These are phyloP conservation scores for Vidua macroura DNA, from an alignment of 2,113 vertebrate genomes.

Conservation along the genomic window DNA sequence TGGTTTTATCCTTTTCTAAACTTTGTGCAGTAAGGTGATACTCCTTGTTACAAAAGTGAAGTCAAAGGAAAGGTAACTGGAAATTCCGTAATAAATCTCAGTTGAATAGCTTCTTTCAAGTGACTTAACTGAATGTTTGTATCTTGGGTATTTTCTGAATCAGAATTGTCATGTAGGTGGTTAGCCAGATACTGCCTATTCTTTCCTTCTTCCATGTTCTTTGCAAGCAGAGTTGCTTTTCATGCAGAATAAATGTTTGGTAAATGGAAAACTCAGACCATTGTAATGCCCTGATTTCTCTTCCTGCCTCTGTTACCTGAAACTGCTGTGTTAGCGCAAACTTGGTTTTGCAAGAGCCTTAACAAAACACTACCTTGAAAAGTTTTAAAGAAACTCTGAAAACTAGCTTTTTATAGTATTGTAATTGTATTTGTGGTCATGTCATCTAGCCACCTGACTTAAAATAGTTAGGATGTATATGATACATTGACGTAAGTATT, in stretches of 20 bases:
- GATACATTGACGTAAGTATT: neutral
- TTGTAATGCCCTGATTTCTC: neutral
- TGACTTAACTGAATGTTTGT: neutral
- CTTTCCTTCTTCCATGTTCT: neutral
- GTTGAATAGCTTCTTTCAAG: neutral
- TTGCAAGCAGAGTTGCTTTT: neutral
- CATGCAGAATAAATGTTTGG: neutral
- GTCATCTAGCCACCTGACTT: neutral
- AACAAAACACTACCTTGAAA: neutral
- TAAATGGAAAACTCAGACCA: neutral
- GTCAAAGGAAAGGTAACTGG: neutral
- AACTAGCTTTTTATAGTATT: neutral
- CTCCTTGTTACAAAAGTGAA: neutral
- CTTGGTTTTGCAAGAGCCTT: neutral
- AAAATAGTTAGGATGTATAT: neutral
- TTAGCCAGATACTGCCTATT: neutral
- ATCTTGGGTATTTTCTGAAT: neutral
- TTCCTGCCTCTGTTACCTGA: neutral
- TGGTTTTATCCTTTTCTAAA: neutral
- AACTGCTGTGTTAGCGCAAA: neutral
- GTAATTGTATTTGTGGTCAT: neutral
- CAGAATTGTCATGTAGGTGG: neutral
- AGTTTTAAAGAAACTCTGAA: neutral
- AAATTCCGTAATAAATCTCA: neutral
- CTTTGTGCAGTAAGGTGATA: neutral